Conservation (phyloP, 1,140 invertebrate genomes). For the Delia radicum region DNA sequence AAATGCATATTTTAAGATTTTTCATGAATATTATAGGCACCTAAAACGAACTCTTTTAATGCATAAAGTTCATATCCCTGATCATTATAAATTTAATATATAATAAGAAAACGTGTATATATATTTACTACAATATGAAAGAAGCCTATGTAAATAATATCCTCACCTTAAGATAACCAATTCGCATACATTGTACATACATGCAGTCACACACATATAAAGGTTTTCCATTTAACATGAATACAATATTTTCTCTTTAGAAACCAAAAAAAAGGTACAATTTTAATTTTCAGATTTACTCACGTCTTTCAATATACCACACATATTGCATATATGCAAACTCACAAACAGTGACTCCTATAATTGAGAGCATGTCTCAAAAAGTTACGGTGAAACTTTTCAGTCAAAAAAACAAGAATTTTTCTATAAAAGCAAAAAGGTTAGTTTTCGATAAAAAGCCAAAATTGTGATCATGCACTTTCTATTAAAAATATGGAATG, state of each 20-base stretch:
- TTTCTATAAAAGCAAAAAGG: no score
- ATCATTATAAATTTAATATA: background rate
- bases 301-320: background rate
- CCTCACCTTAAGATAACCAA: background rate
- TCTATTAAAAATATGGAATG: no score
- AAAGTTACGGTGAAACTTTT: no score
- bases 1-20: no score
- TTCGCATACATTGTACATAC: background rate
- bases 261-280: background rate
- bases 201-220: background rate
- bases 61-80: background rate
- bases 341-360: background rate
- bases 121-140: background rate
- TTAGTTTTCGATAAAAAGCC: no score
- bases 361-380: no score
- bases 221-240: background rate
- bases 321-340: background rate
- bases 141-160: background rate
- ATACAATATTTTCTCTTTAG: background rate
- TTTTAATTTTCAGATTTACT: conserved; percentile 2
- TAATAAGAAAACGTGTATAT: background rate
- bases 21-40: no score
- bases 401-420: no score
- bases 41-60: no score
- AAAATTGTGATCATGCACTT: no score